Percentiles rank a stretch among this genome's conserved stretches.
Evolutionary conservation across 2,888 invertebrate genomes (phyloP).

Genomic region (Pterostichus niger): DNA sequence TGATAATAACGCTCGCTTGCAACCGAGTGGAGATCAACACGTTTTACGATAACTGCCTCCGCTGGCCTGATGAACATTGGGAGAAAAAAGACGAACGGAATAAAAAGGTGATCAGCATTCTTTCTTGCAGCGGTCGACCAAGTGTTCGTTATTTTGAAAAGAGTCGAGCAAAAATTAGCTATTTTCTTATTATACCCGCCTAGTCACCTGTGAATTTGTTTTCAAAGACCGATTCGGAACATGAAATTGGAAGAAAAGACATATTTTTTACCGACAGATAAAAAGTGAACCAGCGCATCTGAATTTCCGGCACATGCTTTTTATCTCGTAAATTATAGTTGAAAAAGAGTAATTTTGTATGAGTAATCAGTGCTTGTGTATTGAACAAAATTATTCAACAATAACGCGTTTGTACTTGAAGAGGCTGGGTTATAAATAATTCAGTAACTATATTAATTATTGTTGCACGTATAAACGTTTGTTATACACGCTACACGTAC

Average conservation of each 20-base stretch:
- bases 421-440: conserved; percentile 2
- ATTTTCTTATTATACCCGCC: background rate
- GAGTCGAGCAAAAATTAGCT: background rate
- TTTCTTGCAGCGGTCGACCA: conserved; percentile 31
- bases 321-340: background rate
- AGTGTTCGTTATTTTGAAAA: conserved; percentile 41
- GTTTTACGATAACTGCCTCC: conserved; percentile 15
- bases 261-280: background rate
- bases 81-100: conserved; percentile 13
- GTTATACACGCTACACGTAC: background rate
- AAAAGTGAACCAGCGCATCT: conserved; percentile 3
- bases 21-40: background rate
- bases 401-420: background rate
- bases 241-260: background rate
- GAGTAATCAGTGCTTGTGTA: background rate
- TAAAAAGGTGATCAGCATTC: conserved; percentile 58
- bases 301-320: conserved; percentile 29
- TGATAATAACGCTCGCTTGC: conserved; percentile 8
- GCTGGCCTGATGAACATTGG: conserved; percentile 32
- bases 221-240: background rate
- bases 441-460: conserved; percentile 13
- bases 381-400: background rate
- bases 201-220: background rate
- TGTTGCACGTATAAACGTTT: background rate
- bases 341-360: background rate